Evolutionary conservation across 2,888 invertebrate genomes (phyloP), one percentile per base, ranked within the genome.

Genomic region (Leptopilina drosophilae): DNA sequence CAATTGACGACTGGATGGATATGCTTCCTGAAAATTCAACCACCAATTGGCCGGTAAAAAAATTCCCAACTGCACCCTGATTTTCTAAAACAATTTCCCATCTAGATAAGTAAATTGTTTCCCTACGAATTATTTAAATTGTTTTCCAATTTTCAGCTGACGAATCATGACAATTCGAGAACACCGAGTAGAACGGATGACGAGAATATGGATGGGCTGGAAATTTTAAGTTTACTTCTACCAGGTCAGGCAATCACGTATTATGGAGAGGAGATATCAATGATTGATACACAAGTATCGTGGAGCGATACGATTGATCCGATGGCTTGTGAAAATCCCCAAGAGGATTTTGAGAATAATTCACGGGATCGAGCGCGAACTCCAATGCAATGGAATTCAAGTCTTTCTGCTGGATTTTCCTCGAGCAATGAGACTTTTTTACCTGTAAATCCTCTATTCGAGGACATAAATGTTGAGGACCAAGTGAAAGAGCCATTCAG

Each of bases 161-260:
- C 89, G 26, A 89, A 88, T 81, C 87, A 88, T 46, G 89, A 90
- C 75, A 79, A 84, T 62, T 83, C 86, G 14, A 87, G 91, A 80
- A 87, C 87, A 76, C 82, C 89, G 3, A 84, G 89, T 5, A 86
- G 87, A 83, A 82, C 87, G 14, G 84, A 87, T 40, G 40, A 85
- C 6, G 87, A 88, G 46, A 89, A 92, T 64, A 86, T 92, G 0
- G 92, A 93, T 82, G 92, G 91, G 9, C 87, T 94, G 78, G 92
- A 93, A 84, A 93, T 94, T 92, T 86, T 94, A 56, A 91, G 92
- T 77, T 86, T 94, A 83, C 88, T 93, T 6, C 87, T 94, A 69
- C 94, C 93, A 5, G 94, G 94, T 11, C 93, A 93, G 56, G 91
- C 93, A 1, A 90, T 93, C 78, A 91, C 92, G 42, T 94, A 94